Base-by-base conservation (phyloP, 1,140 invertebrate genomes). In the Bombus sylvicola region DNA sequence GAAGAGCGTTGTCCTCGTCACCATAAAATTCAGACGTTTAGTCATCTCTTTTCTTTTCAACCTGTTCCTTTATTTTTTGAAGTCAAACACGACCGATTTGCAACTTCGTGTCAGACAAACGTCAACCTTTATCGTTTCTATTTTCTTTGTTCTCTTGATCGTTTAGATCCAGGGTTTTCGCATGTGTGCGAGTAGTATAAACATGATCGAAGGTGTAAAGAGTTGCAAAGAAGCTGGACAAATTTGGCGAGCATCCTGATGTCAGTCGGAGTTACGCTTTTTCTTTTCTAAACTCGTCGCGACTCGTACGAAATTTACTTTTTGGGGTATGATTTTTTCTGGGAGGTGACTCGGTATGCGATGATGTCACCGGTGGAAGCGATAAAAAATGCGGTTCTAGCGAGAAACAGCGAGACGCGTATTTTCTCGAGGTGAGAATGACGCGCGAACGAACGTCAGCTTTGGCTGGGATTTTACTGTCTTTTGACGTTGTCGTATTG, bases 21-120 rank as follows among this genome's bases (percentile, higher is more conserved):
- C 59, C 82, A 75, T 89, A 91, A 90, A 87, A 89, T 62, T 62
- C 53, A 62, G 79, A 81, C 69, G 68, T 87, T 88, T 75, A 47
- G 25, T 39, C 37, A 12, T 39, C 10, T 71, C 28, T 39, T 39
- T 69, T 39, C 22, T 34, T 37, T 28, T 10, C 34, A 6, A 64
- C 18, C 31, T 9, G 6, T 22, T 22, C 3, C 2, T 22, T 22
- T 68, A 8, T 68, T 22, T 72, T 66, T 59, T 68, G 53, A 1
- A 22, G 3, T 25, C 37, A 2, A 71, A 71, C 37, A 5, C 28
- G 18, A 13, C 15, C 18, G 71, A 74, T 62, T 87, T n/a, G 64
- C 37, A 53, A 53, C 47, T 53, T 37, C 78, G 37, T 83, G 77
- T 88, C 15, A 73, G 41, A 59, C 28, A 80, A 47, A 34, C 41